Percentiles rank a stretch among this genome's conserved stretches.
Conservation (phyloP, 2,888 invertebrate genomes). For the Calameuta pallipes region DNA sequence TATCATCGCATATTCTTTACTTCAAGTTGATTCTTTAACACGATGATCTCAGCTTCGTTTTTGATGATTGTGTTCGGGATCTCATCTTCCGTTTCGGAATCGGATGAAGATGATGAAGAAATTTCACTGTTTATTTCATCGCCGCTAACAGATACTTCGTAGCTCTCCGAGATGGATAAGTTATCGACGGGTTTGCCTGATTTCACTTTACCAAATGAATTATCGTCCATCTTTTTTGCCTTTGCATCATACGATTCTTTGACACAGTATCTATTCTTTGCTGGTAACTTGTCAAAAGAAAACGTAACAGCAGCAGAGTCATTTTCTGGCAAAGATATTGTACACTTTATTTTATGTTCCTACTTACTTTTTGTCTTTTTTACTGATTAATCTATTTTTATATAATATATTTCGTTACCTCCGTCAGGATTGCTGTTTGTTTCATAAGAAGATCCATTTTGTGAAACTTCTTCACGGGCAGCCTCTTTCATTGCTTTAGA, state of each 20-base stretch:
- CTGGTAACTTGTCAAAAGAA: background rate
- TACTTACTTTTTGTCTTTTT: background rate
- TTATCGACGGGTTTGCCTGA: background rate
- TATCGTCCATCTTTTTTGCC: background rate
- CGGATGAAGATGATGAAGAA: background rate
- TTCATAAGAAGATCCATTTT: background rate
- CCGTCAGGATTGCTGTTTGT: background rate
- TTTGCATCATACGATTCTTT: background rate
- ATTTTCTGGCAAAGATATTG: background rate
- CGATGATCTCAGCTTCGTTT: constrained; percentile 56
- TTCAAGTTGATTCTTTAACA: constrained; percentile 46
- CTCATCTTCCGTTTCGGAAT: background rate
- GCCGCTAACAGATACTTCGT: background rate
- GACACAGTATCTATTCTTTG: background rate
- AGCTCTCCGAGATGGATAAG: background rate
- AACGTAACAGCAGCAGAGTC: background rate
- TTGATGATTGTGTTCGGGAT: constrained; percentile 37
- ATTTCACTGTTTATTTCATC: background rate
- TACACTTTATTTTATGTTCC: background rate
- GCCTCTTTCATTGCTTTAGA: background rate
- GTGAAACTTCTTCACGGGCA: background rate
- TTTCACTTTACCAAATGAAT: background rate
- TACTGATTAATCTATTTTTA: background rate
- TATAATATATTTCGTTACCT: background rate
- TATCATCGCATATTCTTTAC: constrained; percentile 23